Base-by-base conservation (phyloP, 2,888 invertebrate genomes). In the Ashinkailepas kermadecensis region DNA sequence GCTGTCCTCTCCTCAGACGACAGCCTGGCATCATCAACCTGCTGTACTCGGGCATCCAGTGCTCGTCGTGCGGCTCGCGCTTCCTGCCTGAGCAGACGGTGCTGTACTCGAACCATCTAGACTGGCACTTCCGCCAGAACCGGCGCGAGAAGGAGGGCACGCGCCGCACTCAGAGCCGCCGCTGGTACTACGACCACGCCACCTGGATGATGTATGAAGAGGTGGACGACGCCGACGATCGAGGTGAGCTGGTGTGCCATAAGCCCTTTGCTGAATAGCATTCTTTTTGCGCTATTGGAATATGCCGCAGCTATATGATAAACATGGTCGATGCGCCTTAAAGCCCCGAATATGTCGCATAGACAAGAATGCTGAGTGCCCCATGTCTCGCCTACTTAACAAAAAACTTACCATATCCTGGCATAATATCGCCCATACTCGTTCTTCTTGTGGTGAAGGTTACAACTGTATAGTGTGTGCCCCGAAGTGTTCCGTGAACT, bases 121-220 rank as follows among this genome's bases (percentile, higher is more conserved):
- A 99, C 89, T 99, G 99, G 98, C 99, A 99, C 89, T 99, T 99
- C 89, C 89, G 96, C 0, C 95, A 96, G 88, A 99, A 99, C 89
- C 89, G 96, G 3, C 90, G 93, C 81, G 96, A 95, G 85, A 92
- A 95, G 84, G 95, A 95, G 86, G 93, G 94, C 0, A 92, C 93
- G 0, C 90, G 95, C 18, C 92, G 95, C 81, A 94, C 95, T 0
- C 93, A 94, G 86, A 93, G 93, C 58, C 89, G 97, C 7, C 92
- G 92, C 86, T 97, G 97, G 96, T 97, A 94, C 88, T 97, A 96
- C 87, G 93, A 94, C 86, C 89, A 94, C 58, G 90, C 92, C 82
- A 96, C 97, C 88, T 97, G 97, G 97, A 91, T 95, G 86, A 94
- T 95, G 87, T 97, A 95, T 86, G 95, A 96, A 88, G 97, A 97